phyloP scores from a whole-genome alignment of 2,797 vertebrate genomes.

The Poecile montanus region DNA sequence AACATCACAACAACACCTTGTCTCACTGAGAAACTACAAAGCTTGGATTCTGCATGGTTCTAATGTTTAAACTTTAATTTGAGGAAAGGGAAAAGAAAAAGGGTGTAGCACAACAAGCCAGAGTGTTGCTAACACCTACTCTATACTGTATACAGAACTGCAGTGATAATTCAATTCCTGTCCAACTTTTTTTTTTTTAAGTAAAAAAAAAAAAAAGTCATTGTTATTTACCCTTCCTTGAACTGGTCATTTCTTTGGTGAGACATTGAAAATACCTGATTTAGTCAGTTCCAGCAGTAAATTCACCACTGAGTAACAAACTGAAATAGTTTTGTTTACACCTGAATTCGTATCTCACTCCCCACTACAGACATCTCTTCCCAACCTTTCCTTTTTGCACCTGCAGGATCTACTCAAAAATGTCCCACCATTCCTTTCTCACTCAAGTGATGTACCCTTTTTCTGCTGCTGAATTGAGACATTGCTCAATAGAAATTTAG shows the following conservation, averaged over 20 bases:
- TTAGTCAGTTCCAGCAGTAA: not conserved
- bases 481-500: not conserved
- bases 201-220: not conserved
- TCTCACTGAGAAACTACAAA: not conserved
- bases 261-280: not conserved
- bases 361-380: not conserved
- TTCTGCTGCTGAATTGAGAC: not conserved
- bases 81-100: not conserved
- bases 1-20: not conserved
- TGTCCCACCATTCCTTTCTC: not conserved
- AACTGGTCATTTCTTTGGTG: not conserved
- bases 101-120: not conserved
- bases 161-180: not conserved
- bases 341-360: not conserved
- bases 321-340: not conserved
- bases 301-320: not conserved
- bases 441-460: not conserved
- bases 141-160: not conserved
- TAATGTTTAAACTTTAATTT: not conserved
- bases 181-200: not conserved
- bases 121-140: not conserved
- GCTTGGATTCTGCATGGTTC: not conserved
- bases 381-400: not conserved
- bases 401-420: not conserved
- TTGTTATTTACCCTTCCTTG: not conserved